Evolutionary conservation across 1,140 invertebrate genomes (phyloP).

Genomic region (Bombus huntii): DNA sequence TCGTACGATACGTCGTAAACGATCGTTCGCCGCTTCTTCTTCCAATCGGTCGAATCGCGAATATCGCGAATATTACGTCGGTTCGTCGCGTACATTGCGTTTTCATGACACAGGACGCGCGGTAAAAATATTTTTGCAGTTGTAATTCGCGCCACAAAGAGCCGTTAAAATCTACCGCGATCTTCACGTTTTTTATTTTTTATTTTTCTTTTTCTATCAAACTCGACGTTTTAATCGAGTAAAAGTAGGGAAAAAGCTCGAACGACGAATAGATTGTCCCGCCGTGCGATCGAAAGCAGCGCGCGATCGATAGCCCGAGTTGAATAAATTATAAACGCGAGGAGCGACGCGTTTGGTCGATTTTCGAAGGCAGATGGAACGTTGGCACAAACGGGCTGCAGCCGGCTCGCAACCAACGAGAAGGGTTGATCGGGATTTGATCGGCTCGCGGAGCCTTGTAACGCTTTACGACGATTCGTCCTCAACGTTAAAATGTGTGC

Average conservation of each 20-base stretch:
- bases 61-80: too few relatives aligned
- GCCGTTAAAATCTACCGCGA: neutral
- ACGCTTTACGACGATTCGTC: slow-evolving; percentile 57
- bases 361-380: neutral
- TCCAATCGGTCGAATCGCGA: too few relatives aligned
- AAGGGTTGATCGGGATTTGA: slow-evolving; percentile 50
- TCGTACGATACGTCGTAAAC: too few relatives aligned
- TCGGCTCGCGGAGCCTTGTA: slow-evolving; percentile 59
- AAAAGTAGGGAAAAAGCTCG: neutral
- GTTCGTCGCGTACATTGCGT: too few relatives aligned
- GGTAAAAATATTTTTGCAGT: neutral
- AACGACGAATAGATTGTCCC: neutral
- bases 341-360: neutral
- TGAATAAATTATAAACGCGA: neutral
- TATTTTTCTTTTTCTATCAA: neutral
- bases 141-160: neutral
- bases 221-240: neutral
- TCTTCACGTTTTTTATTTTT: neutral
- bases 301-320: neutral
- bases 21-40: too few relatives aligned
- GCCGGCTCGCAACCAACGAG: neutral
- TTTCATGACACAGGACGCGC: neutral
- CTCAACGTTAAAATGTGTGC: slow-evolving; percentile 65
- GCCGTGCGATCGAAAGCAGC: neutral
- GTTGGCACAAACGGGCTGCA: neutral